Percentiles rank a stretch among this genome's conserved stretches.
These are phyloP conservation scores for Neodontobutis hainanensis DNA, from an alignment of 2,113 vertebrate species.

Conservation along the genomic window DNA sequence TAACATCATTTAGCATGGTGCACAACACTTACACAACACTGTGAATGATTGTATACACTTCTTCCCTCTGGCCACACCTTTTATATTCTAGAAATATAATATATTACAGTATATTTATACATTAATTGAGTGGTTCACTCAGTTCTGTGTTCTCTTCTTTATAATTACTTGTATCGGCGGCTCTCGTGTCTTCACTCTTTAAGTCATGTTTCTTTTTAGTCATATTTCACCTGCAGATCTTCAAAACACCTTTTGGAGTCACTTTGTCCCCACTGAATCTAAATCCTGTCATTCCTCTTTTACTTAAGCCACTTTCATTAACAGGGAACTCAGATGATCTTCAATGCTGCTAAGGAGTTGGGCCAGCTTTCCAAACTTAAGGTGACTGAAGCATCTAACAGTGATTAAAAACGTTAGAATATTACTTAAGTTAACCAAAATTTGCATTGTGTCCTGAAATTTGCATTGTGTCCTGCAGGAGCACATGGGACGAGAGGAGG, in stretches of 20 bases:
- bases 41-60: too few species aligned
- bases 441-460: too few species aligned
- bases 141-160: not conserved
- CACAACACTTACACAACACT: not conserved
- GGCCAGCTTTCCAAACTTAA: constrained; percentile 97
- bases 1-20: constrained; percentile 51
- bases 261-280: not conserved
- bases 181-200: constrained; percentile 17
- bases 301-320: constrained; percentile 24
- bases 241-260: not conserved
- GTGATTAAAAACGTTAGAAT: not conserved
- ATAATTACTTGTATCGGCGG: constrained; percentile 10
- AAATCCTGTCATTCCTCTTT: not conserved
- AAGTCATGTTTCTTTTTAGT: constrained; percentile 1
- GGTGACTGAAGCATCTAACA: constrained; percentile 69
- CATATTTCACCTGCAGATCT: constrained; percentile 1
- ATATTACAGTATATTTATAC: not conserved
- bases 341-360: constrained; percentile 95
- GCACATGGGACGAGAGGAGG: constrained; percentile 97
- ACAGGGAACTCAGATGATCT: constrained; percentile 97
- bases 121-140: not conserved
- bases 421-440: not conserved
- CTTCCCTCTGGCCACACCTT: too few species aligned
- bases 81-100: too few species aligned
- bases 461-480: constrained; percentile 78